Conservation (phyloP, 2,797 vertebrate species). For the Molothrus aeneus region DNA sequence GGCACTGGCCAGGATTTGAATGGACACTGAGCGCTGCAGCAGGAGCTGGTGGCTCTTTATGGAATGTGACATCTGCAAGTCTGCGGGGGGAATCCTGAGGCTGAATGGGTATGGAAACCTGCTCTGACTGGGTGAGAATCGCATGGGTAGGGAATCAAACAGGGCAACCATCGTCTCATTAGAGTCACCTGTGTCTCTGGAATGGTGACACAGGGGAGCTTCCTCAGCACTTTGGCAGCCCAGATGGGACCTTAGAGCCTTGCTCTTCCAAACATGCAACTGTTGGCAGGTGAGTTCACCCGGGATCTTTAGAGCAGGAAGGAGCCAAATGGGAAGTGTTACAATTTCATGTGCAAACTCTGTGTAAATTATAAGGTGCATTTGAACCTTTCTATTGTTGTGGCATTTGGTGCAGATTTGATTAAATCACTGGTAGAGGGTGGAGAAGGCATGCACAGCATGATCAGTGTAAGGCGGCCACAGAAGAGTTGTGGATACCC, state of each 20-base stretch:
- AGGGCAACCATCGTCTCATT: no score
- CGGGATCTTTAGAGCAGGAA: background rate
- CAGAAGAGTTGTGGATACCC: background rate
- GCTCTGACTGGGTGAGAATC: background rate
- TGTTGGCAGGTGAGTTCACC: background rate
- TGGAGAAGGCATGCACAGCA: rapidly evolving
- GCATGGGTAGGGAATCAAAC: no score
- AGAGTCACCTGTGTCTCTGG: no score
- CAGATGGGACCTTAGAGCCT: background rate
- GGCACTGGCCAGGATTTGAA: background rate
- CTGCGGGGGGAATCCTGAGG: background rate
- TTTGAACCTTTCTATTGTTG: background rate
- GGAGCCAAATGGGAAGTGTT: background rate
- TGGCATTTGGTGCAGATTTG: background rate
- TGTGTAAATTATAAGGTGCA: background rate
- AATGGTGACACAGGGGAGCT: background rate
- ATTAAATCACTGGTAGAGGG: background rate
- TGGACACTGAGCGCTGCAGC: background rate
- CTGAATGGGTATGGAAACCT: no score
- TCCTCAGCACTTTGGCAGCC: background rate
- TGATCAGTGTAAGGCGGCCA: background rate
- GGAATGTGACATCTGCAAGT: background rate
- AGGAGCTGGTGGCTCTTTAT: background rate
- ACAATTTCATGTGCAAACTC: rapidly evolving
- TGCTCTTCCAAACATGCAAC: no score